Conservation (phyloP, 1,140 invertebrate genomes). For the Scaptomyza hsui region DNA sequence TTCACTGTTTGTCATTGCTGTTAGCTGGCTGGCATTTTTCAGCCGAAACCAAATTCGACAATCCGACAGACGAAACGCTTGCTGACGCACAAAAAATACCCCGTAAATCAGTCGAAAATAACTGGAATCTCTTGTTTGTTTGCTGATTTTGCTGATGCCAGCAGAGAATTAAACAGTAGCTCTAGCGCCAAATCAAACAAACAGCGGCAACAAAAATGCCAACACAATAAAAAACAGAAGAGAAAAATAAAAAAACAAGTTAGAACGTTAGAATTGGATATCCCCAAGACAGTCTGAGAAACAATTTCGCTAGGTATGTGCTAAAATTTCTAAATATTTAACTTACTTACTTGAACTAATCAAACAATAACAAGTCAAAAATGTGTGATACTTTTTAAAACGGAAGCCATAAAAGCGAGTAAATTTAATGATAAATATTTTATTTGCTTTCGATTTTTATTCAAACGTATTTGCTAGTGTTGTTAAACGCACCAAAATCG, state of each 20-base stretch:
- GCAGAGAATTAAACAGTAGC: constrained; percentile 71
- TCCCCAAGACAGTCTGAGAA: constrained; percentile 26
- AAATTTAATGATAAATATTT: not conserved
- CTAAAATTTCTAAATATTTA: not conserved
- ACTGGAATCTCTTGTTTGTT: constrained; percentile 76
- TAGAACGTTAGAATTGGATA: constrained; percentile 1
- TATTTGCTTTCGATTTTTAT: too few relatives aligned
- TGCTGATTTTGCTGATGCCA: constrained; percentile 40
- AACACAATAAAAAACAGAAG: constrained; percentile 3
- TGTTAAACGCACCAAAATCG: not conserved
- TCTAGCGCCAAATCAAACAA: constrained; percentile 52
- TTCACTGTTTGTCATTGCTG: constrained; percentile 53
- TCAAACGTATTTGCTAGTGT: not conserved
- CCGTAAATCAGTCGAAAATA: constrained; percentile 78
- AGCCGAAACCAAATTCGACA: constrained; percentile 51
- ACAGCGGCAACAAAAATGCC: constrained; percentile 26
- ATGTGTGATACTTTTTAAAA: not conserved
- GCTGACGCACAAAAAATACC: constrained; percentile 80
- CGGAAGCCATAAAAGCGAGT: not conserved
- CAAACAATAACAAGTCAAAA: too few relatives aligned
- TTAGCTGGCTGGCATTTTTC: constrained; percentile 50
- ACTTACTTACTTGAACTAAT: not conserved
- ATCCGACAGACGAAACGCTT: constrained; percentile 24
- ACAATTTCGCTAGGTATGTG: not conserved
- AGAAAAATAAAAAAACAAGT: constrained; percentile 5